Conservation (phyloP, 30 jellyfish, hydroid and myxozoan species). For the Turritopsis rubra region DNA sequence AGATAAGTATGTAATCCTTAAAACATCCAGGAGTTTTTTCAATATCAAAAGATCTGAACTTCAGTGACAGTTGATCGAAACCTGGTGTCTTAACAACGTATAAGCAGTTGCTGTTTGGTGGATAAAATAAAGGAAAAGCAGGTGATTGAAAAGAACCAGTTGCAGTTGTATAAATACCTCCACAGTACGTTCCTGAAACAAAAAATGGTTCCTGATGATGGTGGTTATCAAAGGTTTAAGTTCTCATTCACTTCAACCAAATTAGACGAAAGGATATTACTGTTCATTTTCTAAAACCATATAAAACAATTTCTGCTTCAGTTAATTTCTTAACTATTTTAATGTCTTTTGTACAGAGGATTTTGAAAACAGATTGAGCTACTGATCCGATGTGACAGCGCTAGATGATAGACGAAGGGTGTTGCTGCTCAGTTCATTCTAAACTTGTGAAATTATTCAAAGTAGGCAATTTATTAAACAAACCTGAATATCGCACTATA, state of each 20-base stretch:
- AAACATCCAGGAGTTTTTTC: constrained; percentile 44
- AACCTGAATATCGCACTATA: constrained; percentile 17
- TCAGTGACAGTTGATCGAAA: constrained; percentile 35
- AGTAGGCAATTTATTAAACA: background rate
- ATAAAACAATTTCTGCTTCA: too few species aligned
- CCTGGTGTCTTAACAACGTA: constrained; percentile 58
- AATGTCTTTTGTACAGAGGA: too few species aligned
- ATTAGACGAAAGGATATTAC: background rate
- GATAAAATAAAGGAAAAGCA: constrained; percentile 37
- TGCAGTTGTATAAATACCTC: constrained; percentile 38
- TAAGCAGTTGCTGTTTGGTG: constrained; percentile 48
- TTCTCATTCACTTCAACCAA: background rate
- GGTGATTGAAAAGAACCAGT: constrained; percentile 59
- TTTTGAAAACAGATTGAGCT: too few species aligned
- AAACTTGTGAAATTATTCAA: too few species aligned
- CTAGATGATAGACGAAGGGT: too few species aligned
- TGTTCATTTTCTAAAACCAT: background rate
- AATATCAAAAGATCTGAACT: constrained; percentile 43
- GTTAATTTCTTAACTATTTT: too few species aligned
- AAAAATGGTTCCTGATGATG: background rate
- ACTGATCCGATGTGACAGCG: too few species aligned
- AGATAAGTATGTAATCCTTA: constrained; percentile 45
- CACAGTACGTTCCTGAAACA: constrained; percentile 48
- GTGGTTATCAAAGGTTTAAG: background rate
- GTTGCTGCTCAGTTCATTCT: too few species aligned